Evolutionary conservation across 2,797 vertebrate genomes (phyloP), one percentile per base, ranked within the genome.

Genomic region (Onychomys arenicola): DNA sequence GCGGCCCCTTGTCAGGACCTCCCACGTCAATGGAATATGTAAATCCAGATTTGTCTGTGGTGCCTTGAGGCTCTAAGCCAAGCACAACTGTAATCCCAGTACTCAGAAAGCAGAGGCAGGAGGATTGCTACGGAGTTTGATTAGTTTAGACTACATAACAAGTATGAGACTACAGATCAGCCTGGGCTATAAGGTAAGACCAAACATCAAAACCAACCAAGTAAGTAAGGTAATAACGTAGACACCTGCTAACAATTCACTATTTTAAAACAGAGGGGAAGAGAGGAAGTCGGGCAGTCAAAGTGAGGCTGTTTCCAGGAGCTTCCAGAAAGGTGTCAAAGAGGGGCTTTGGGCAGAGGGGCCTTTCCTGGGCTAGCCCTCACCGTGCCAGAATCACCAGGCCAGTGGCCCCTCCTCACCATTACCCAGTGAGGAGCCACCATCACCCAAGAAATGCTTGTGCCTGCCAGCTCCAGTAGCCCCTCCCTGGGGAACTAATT

Each of bases 1-100:
- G 1, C 1, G 5, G 1, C 10, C n/a, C 52, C 34, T 34, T 59
- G 65, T 23, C 25, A 10, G 3, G 8, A 0, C 61, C 71, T 21
- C 59, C 2, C 1, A 43, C 9, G 9, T 63, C 59, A 55, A 46
- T 32, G 23, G 25, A 37, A 2, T 77, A 37, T 6, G 13, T n/a
- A n/a, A 52, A 55, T 29, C 34, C 65, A 12, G 65, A 25, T 52
- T 69, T 59, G 29, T 29, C 11, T 0, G 17, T 52, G 23, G 29
- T 6, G 11, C n/a, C 59, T 67, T 25, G 6, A 14, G 13, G 3
- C 37, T 61, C n/a, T 76, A 61, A 89, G 1, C 29, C 19, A 27
- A 82, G 16, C 14, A 43, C 9, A 73, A 23, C 23, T 25, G 11
- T 73, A 13, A 73, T 40, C 21, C 10, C 71, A 71, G 29, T 23